A percentile compares a stretch with the other conserved stretches of the same genome.
phyloP scores from a whole-genome alignment of 2,888 invertebrate genomes.

The Acleris emargana region DNA sequence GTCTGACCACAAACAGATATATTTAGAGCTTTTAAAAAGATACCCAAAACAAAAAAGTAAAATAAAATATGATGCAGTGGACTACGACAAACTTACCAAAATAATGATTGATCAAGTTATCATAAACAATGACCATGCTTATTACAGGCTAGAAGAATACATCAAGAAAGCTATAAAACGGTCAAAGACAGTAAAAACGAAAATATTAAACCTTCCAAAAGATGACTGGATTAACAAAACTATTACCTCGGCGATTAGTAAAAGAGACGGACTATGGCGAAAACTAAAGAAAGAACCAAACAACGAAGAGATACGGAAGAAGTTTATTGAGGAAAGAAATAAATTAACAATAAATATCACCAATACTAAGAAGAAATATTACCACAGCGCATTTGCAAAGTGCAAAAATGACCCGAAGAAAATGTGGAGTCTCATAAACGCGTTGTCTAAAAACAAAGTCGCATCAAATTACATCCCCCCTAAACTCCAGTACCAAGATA shows the following conservation, averaged over 20 bases:
- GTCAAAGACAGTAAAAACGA: slow-evolving; percentile 11
- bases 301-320: slow-evolving; percentile 1
- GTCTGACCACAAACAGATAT: slow-evolving; percentile 22
- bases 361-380: neutral
- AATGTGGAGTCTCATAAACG: slow-evolving; percentile 19
- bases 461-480: neutral
- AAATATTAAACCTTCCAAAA: slow-evolving; percentile 17
- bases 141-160: neutral
- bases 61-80: slow-evolving; percentile 14
- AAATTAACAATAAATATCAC: too few relatives aligned
- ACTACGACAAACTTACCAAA: slow-evolving; percentile 13
- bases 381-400: slow-evolving; percentile 7
- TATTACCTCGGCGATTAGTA: neutral
- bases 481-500: slow-evolving; percentile 4
- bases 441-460: slow-evolving; percentile 11
- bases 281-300: slow-evolving; percentile 19
- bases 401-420: slow-evolving; percentile 12
- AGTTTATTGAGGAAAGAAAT: neutral
- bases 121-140: neutral
- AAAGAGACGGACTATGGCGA: neutral
- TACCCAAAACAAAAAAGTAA: neutral
- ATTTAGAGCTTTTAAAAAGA: slow-evolving; percentile 12
- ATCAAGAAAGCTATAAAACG: slow-evolving; percentile 5
- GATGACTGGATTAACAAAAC: slow-evolving; percentile 24
- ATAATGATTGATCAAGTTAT: neutral